A percentile compares a stretch with the other conserved stretches of the same genome.
These are phyloP conservation scores for Globicephala melas DNA, from an alignment of 2,113 vertebrate genomes.

Conservation along the genomic window DNA sequence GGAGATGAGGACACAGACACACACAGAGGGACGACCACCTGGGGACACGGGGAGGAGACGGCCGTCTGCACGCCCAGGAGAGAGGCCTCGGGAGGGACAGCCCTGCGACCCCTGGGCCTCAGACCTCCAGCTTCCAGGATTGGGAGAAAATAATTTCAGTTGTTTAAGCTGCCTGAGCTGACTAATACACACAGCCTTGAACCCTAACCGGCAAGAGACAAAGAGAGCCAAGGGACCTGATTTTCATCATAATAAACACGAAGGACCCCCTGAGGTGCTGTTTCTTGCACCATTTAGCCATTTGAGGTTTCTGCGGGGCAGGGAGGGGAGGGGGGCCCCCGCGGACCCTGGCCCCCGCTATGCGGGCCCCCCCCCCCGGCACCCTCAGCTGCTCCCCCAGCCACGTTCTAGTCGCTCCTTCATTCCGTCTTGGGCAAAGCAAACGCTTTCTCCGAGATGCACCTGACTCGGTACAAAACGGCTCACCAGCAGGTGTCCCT, in stretches of 20 bases:
- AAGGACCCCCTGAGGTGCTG: background rate
- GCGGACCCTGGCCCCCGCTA: background rate
- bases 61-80: rapidly evolving
- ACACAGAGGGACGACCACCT: rapidly evolving
- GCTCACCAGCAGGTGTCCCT: rapidly evolving
- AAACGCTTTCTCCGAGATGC: background rate
- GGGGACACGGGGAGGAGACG: background rate
- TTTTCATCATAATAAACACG: background rate
- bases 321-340: background rate
- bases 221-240: background rate
- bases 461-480: too few relatives aligned
- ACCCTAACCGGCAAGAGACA: background rate
- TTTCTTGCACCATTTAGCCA: background rate
- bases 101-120: background rate
- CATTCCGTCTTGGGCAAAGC: background rate
- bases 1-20: background rate
- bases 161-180: background rate
- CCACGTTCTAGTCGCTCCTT: background rate
- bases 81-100: background rate
- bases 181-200: background rate
- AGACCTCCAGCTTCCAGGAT: background rate
- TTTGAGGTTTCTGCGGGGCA: background rate
- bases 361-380: too few relatives aligned
- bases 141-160: background rate
- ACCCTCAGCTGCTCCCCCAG: background rate